Base-by-base conservation (phyloP, 2,113 vertebrate species). In the Cyanoliseus patagonus region DNA sequence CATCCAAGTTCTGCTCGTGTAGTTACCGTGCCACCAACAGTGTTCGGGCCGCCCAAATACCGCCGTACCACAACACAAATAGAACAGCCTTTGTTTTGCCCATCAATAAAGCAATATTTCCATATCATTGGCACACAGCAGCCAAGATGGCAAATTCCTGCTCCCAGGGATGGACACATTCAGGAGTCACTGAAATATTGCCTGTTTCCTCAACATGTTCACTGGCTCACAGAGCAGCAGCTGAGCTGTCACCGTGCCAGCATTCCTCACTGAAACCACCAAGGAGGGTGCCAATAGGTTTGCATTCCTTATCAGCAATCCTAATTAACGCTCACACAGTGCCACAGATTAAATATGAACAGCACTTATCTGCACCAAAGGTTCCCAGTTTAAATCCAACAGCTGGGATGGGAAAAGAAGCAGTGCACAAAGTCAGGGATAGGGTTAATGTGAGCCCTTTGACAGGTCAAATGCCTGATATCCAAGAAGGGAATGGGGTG, bases 71-170 rank as follows among this genome's bases (percentile, higher is more conserved):
- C 62, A 51, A 61, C 53, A 93, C 68, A 84, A 95, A 92, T 17
- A 92, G 55, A 86, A 90, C 69, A 84, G 74, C n/a, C 66, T 35
- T 79, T 85, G 49, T 93, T 96, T 95, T 94, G 39, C 82, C 44
- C 93, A 81, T 42, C 79, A 90, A 80, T 84, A 93, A 77, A 77
- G 52, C 27, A 18, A 77, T 57, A 64, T 74, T 88, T 83, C 91
- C 66, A 5, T 55, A 90, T 69, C 70, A 69, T 10, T 0, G 0
- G 27, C 47, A 69, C 53, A 63, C 84, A 84, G 84, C 66, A 95
- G 70, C 55, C 75, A 92, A 61, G 79, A 83, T 42, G 47, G 51
- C 76, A 79, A 83, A 88, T 24, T 87, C 59, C 46, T 87, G 27
- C 37, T 59, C 77, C 46, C 73, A 37, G 31, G 31, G 39, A 68